phyloP scores from a whole-genome alignment of 2,113 vertebrate genomes.

The Apodemus speciosus region DNA sequence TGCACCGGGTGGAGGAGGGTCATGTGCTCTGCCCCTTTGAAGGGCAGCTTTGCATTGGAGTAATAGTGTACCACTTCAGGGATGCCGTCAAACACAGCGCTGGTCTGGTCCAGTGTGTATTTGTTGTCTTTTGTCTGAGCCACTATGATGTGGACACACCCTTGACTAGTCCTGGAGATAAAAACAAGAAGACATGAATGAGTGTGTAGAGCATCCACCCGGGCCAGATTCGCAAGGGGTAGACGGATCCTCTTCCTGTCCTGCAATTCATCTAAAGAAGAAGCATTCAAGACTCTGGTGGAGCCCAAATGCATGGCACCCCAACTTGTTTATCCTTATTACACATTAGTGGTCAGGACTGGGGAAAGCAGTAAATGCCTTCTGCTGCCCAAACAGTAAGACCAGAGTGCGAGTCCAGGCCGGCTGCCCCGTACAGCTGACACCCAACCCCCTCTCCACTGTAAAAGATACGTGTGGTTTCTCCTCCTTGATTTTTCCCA shows the following conservation, averaged over 20 bases:
- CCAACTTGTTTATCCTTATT: background rate
- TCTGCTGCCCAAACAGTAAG: background rate
- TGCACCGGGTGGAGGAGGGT: slow-evolving; percentile 92
- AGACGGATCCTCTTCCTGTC: background rate
- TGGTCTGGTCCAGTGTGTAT: slow-evolving; percentile 94
- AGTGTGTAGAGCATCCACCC: background rate
- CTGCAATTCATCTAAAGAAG: background rate
- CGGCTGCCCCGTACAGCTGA: accelerated
- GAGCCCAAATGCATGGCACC: background rate
- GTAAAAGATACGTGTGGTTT: background rate
- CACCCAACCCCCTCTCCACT: background rate
- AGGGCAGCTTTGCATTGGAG: slow-evolving; percentile 93
- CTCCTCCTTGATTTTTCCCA: background rate
- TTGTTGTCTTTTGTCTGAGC: slow-evolving; percentile 95
- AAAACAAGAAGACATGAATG: background rate
- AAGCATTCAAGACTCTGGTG: background rate
- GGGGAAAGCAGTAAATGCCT: background rate
- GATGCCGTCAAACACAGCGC: slow-evolving; percentile 92
- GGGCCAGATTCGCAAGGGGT: background rate
- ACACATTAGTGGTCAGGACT: background rate
- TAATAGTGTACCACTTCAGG: slow-evolving; percentile 95
- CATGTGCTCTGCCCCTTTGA: slow-evolving; percentile 97
- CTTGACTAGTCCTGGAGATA: slow-evolving; percentile 93
- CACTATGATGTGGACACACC: slow-evolving; percentile 97
- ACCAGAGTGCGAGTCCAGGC: background rate